These are phyloP conservation scores for Sigmodon hispidus DNA, from an alignment of 2,113 vertebrate genomes.

Conservation along the genomic window DNA sequence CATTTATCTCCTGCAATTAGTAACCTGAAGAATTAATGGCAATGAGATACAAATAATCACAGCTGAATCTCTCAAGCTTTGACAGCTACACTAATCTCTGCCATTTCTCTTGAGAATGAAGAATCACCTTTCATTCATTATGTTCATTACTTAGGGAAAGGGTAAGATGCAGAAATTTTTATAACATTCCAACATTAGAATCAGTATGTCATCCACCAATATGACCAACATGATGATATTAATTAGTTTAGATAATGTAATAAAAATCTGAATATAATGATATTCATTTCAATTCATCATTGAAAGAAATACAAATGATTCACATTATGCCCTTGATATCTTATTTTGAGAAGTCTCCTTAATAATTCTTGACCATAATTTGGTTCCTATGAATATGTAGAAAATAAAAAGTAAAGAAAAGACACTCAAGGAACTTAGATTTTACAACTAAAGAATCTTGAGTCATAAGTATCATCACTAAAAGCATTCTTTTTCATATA, in stretches of 20 bases:
- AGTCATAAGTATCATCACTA: background rate
- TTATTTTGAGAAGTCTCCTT: background rate
- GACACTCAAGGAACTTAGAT: background rate
- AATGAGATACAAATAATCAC: constrained; percentile 29
- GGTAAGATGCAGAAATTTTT: background rate
- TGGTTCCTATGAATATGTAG: background rate
- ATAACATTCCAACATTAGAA: background rate
- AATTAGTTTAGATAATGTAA: background rate
- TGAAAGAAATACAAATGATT: background rate
- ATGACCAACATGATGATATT: background rate
- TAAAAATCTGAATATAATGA: background rate
- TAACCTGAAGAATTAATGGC: constrained; percentile 17
- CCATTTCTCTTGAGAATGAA: background rate
- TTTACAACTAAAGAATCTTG: background rate
- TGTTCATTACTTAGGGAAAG: constrained; percentile 27
- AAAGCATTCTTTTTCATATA: background rate
- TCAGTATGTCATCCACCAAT: background rate
- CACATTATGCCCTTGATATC: background rate
- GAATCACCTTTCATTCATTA: constrained; percentile 27
- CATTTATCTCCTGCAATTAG: constrained; percentile 43
- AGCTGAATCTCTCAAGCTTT: constrained; percentile 37
- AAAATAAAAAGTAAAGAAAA: background rate
- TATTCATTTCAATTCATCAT: background rate
- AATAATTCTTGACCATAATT: background rate
- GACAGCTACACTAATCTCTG: constrained; percentile 10